Evolutionary conservation across 2,797 vertebrate genomes (phyloP), one percentile per base, ranked within the genome.

Genomic region (Diceros bicornis): DNA sequence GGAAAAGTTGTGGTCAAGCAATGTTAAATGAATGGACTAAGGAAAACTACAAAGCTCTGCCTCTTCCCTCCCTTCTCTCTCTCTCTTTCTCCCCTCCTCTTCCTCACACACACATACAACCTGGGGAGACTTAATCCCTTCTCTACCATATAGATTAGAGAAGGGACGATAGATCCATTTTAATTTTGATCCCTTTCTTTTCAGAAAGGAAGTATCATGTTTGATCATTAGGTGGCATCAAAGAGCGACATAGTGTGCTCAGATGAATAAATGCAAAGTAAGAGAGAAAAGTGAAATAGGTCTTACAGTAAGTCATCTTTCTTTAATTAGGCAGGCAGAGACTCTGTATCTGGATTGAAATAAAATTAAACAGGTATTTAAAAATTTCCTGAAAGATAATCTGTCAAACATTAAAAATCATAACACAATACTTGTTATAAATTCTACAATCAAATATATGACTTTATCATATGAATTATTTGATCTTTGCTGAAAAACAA

Each of bases 401-500:
- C 14, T 74, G n/a, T 61, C 27, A 62, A 55, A 74, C 23, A 83
- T 52, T 89, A 64, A 75, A 96, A 91, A 89, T 37, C 34, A 20
- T 74, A 90, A 62, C 20, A 81, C 68, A 85, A 37, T 81, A 44
- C 5, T 86, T 89, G 0, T 68, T 72, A 52, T 59, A 83, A 69
- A 50, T 84, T 62, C 47, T n/a, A 59, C 7, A 64, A 37, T 79
- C 77, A 83, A 61, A 52, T 71, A 84, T 37, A 57, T 29, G 2
- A 68, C 34, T 44, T 93, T 64, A 71, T 62, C 4, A 75, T 75
- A 50, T 75, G 12, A 74, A 81, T 85, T 71, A 90, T 71, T 59
- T 90, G 88, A 61, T 61, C 16, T 91, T 94, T 89, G 17, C 44
- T 91, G 11, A 95, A 55, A 93, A 59, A 87, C 10, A 41, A 79